Evolutionary conservation across 2,113 vertebrate genomes (phyloP).

Genomic region (Perognathus longimembris): DNA sequence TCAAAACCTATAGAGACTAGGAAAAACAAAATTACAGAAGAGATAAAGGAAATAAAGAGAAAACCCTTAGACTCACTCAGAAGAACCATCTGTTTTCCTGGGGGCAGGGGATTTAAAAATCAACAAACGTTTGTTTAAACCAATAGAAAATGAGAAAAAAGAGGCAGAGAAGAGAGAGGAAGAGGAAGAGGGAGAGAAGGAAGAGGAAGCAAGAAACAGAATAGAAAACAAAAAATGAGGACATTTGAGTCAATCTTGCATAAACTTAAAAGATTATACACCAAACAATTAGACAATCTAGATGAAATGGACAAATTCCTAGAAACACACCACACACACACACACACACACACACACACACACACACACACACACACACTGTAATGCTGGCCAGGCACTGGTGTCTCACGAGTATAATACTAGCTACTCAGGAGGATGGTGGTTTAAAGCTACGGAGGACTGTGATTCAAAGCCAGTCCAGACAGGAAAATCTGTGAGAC

Average conservation of each 20-base stretch:
- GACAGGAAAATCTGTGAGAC: too few species aligned
- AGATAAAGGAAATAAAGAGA: neutral
- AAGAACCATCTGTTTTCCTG: neutral
- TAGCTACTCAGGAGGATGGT: too few species aligned
- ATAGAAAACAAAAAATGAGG: neutral
- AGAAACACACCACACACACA: neutral
- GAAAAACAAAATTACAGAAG: neutral
- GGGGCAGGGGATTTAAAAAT: too few species aligned
- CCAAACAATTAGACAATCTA: neutral
- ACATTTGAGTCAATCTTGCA: neutral
- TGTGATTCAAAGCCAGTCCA: too few species aligned
- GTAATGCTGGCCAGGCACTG: too few species aligned
- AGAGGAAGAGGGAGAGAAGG: neutral
- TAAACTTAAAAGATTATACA: neutral
- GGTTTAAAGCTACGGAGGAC: too few species aligned
- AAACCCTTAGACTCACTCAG: neutral
- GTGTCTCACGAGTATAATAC: too few species aligned
- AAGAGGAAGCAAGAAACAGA: too few species aligned
- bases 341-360: too few species aligned
- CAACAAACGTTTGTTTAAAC: too few species aligned
- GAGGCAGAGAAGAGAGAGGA: neutral
- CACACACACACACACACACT: too few species aligned
- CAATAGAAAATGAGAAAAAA: neutral
- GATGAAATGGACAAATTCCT: neutral
- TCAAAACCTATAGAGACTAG: neutral